Percentiles rank a stretch among this genome's conserved stretches.
Evolutionary conservation across 2,797 vertebrate genomes (phyloP).

Genomic region (Sebastes steindachneri): DNA sequence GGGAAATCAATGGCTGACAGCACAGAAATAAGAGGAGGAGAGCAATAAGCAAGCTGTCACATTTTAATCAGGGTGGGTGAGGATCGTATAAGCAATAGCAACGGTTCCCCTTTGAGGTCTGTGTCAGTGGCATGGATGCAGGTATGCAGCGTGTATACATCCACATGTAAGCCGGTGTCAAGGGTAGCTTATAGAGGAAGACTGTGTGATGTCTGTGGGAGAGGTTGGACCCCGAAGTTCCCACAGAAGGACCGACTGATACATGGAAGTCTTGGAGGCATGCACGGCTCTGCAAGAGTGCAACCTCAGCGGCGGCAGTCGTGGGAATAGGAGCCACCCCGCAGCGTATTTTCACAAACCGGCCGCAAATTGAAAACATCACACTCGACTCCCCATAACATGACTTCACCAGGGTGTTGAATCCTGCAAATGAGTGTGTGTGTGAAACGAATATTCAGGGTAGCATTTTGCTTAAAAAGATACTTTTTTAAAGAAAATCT

Average conservation of each 20-base stretch:
- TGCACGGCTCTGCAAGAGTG: slow-evolving; percentile 15
- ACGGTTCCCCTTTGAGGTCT: slow-evolving; percentile 29
- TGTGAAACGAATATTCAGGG: slow-evolving; percentile 13
- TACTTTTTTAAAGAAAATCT: slow-evolving; percentile 10
- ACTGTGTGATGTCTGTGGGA: slow-evolving; percentile 55
- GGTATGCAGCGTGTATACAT: background rate
- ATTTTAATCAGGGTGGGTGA: slow-evolving; percentile 67
- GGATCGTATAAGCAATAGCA: slow-evolving; percentile 17
- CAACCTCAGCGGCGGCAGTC: slow-evolving; percentile 43
- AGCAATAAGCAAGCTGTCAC: slow-evolving; percentile 64
- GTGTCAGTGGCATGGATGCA: slow-evolving; percentile 11
- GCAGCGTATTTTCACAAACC: slow-evolving; percentile 28
- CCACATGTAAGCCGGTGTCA: slow-evolving; percentile 31
- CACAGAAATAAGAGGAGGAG: slow-evolving; percentile 21
- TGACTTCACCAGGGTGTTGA: slow-evolving; percentile 31
- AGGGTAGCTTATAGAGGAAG: slow-evolving; percentile 9
- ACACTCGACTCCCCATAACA: background rate
- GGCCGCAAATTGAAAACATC: slow-evolving; percentile 26
- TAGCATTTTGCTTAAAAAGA: slow-evolving; percentile 1
- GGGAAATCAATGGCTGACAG: slow-evolving; percentile 77
- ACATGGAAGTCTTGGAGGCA: slow-evolving; percentile 33
- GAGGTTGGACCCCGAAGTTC: slow-evolving; percentile 63
- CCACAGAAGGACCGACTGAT: slow-evolving; percentile 52
- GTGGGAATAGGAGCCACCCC: slow-evolving; percentile 46
- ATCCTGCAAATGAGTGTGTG: slow-evolving; percentile 12